phyloP scores from a whole-genome alignment of 2,113 vertebrate species.

The Peucedramus taeniatus region DNA sequence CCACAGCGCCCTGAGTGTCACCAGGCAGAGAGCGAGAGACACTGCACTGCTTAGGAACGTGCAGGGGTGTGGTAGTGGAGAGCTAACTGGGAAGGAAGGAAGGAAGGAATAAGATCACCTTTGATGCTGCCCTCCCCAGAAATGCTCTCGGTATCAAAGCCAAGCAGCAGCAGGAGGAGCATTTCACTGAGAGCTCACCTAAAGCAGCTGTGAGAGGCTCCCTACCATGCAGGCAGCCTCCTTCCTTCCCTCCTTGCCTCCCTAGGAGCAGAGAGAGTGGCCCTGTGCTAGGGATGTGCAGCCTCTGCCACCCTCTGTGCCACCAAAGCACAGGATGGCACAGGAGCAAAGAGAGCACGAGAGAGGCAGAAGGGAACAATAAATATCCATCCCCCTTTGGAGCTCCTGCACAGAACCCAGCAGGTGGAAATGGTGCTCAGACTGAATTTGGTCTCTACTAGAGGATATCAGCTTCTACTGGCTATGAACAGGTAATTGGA shows the following conservation, averaged over 20 bases:
- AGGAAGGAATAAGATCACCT: not conserved
- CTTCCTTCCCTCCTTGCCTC: not conserved
- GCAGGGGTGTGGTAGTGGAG: not conserved
- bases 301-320: not conserved
- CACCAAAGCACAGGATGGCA: not conserved
- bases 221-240: not conserved
- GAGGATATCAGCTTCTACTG: not conserved
- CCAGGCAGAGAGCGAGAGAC: not conserved
- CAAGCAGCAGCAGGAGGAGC: not conserved
- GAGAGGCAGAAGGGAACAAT: not conserved
- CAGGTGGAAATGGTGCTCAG: not conserved
- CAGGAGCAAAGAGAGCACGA: not conserved
- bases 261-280: fast-evolving
- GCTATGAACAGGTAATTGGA: not conserved
- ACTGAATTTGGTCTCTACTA: not conserved
- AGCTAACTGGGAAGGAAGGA: not conserved
- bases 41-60: not conserved
- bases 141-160: fast-evolving
- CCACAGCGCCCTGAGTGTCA: not conserved
- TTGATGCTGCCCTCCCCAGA: not conserved
- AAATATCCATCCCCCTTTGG: not conserved
- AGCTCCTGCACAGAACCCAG: not conserved
- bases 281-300: not conserved
- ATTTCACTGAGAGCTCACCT: not conserved
- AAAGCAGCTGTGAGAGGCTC: not conserved